Percentiles rank a stretch among this genome's conserved stretches.
Evolutionary conservation across 2,113 vertebrate species (phyloP).

Genomic region (rat (Rattus norvegicus)): DNA sequence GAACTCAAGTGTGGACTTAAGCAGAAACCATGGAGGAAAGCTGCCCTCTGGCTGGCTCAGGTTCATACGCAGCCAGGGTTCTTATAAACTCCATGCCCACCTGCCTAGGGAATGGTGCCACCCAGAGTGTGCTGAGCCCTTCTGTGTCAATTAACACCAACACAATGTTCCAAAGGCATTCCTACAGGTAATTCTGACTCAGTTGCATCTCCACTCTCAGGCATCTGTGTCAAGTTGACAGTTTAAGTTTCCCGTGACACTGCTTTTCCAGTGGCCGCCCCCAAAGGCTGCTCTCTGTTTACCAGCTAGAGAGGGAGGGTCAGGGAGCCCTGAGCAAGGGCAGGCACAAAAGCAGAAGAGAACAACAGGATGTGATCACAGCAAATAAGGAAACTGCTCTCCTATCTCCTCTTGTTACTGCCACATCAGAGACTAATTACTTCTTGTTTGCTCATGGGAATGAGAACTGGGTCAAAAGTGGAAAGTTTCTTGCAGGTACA

Average conservation of each 20-base stretch:
- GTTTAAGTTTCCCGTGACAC: neutral
- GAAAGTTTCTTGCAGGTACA: slow-evolving; percentile 27
- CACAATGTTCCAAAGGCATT: no score
- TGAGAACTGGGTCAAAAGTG: slow-evolving; percentile 9
- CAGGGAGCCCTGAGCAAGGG: neutral
- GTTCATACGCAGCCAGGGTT: neutral
- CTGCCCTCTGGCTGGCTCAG: neutral
- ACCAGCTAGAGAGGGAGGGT: neutral
- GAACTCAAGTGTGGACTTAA: no score
- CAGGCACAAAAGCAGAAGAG: neutral
- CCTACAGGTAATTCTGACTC: neutral
- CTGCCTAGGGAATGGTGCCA: neutral
- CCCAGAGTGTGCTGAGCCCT: neutral
- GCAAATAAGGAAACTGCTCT: neutral
- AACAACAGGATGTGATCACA: neutral
- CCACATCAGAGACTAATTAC: neutral
- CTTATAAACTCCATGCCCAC: neutral
- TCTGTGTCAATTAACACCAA: no score
- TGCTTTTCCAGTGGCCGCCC: neutral
- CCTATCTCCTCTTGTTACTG: neutral
- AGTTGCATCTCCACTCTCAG: no score
- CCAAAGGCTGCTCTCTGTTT: accelerated
- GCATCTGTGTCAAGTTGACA: neutral
- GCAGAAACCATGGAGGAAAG: neutral
- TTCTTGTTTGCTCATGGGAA: slow-evolving; percentile 12